Base-by-base conservation (phyloP, 1,140 invertebrate genomes). In the Microplitis demolitor region DNA sequence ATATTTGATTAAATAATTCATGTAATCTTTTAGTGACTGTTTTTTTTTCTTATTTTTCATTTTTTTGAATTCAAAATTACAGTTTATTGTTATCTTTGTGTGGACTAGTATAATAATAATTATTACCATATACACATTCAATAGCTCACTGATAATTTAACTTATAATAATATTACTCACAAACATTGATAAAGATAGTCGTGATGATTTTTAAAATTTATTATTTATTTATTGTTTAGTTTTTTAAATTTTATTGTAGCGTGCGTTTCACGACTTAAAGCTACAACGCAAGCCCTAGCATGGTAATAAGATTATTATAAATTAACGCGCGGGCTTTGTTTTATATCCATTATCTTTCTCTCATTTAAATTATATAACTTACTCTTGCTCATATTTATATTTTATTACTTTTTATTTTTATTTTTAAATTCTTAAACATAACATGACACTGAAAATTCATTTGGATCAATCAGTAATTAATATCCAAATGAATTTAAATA, bases 41-140 rank as follows among this genome's bases (percentile, higher is more conserved):
- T 77, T 79, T 78, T 78, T 24, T 24, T 24, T 24, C 24, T 24
- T 24, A 24, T 24, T 24, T 24, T 2, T 24, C 24, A 24, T 75
- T 60, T 78, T 76, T 76, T 84, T 84, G 84, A 86, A 82, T 86
- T 87, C 84, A 87, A 87, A 87, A 86, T 86, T 87, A 86, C 84
- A 85, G 83, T 85, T 86, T 85, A 87, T 87, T 87, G 80, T 84
- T 85, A 69, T 83, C 79, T 85, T 86, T 86, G 78, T 86, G 83
- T 84, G 85, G 84, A 87, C 84, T 87, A 87, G 83, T 86, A 85
- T 86, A 71, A 85, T 45, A 45, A 45, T 86, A 85, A 75, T 66
- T 83, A 83, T 85, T 85, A 87, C 83, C 84, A 86, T 87, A 80
- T 86, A 87, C 85, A 86, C 85, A 86, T 86, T 86, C 82, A 86